Evolutionary conservation across 1,140 invertebrate genomes (phyloP).

Genomic region (Dreissena rostriformis): DNA sequence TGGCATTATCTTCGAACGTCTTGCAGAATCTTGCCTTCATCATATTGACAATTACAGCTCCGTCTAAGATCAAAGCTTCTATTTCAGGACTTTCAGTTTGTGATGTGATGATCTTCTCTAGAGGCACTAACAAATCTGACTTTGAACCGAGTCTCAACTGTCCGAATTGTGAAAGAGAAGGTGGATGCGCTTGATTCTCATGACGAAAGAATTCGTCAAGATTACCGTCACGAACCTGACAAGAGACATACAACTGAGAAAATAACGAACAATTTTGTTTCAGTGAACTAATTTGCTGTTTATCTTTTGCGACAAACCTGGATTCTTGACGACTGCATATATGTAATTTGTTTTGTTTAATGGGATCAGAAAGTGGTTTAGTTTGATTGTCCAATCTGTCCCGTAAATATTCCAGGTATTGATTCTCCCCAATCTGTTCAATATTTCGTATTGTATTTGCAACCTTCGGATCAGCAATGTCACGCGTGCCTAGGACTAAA

Average conservation of each 20-base stretch:
- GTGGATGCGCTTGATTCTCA: conserved; percentile 19
- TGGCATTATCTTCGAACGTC: conserved; percentile 61
- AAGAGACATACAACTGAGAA: conserved; percentile 37
- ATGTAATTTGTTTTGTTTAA: neutral
- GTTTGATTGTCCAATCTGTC: neutral
- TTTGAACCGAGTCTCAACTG: conserved; percentile 46
- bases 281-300: conserved; percentile 6
- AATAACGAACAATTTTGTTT: conserved; percentile 38
- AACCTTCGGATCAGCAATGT: conserved; percentile 2
- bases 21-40: conserved; percentile 29
- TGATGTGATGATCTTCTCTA: neutral
- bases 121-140: conserved; percentile 44
- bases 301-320: neutral
- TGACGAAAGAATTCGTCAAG: conserved; percentile 32
- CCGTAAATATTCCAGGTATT: neutral
- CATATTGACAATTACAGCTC: conserved; percentile 55
- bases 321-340: conserved; percentile 1
- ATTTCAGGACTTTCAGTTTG: neutral
- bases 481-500: neutral
- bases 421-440: neutral
- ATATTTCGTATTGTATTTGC: neutral
- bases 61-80: conserved; percentile 54
- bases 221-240: conserved; percentile 17
- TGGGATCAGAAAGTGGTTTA: conserved; percentile 6
- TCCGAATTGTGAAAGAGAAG: conserved; percentile 56